A percentile compares a stretch with the other conserved stretches of the same genome.
phyloP scores from a whole-genome alignment of 2,888 invertebrate genomes.

The Scaptomyza tumidula region DNA sequence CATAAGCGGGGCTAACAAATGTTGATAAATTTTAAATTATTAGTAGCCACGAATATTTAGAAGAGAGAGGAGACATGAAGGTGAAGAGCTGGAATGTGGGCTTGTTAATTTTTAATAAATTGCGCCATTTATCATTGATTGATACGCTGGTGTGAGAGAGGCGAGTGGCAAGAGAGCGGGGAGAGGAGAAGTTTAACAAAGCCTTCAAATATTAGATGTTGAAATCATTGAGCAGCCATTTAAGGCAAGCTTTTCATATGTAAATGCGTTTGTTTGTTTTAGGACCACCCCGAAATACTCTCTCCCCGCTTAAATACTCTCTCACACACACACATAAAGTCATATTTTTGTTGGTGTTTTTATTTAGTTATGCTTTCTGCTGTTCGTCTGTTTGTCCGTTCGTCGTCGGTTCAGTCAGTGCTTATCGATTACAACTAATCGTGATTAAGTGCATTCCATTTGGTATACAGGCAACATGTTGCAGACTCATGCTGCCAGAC shows the following conservation, averaged over 20 bases:
- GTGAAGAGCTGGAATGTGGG: constrained; percentile 36
- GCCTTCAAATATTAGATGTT: constrained; percentile 73
- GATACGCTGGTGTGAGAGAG: constrained; percentile 5
- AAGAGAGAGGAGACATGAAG: neutral
- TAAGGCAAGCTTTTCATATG: constrained; percentile 75
- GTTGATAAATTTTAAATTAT: constrained; percentile 79
- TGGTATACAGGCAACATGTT: constrained; percentile 59
- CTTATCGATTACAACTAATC: constrained; percentile 83
- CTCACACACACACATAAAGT: constrained; percentile 33
- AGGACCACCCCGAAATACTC: constrained; percentile 65
- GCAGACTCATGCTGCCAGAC: constrained; percentile 74
- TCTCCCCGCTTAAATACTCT: constrained; percentile 21
- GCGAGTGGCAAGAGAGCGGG: too few relatives aligned
- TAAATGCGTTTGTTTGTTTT: constrained; percentile 62
- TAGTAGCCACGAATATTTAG: constrained; percentile 59
- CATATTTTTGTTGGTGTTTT: constrained; percentile 12
- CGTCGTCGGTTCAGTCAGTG: constrained; percentile 17
- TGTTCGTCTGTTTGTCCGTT: constrained; percentile 2
- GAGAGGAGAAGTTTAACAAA: too few relatives aligned
- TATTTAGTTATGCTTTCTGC: constrained; percentile 24
- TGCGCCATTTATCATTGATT: constrained; percentile 70
- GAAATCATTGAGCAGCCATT: constrained; percentile 81
- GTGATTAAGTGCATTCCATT: constrained; percentile 83
- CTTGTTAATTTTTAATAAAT: constrained; percentile 79
- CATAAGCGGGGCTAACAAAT: constrained; percentile 78